Percentiles rank a stretch among this genome's conserved stretches.
These are phyloP conservation scores for Pterophyllum scalare DNA, from an alignment of 2,113 vertebrate genomes.

Conservation along the genomic window DNA sequence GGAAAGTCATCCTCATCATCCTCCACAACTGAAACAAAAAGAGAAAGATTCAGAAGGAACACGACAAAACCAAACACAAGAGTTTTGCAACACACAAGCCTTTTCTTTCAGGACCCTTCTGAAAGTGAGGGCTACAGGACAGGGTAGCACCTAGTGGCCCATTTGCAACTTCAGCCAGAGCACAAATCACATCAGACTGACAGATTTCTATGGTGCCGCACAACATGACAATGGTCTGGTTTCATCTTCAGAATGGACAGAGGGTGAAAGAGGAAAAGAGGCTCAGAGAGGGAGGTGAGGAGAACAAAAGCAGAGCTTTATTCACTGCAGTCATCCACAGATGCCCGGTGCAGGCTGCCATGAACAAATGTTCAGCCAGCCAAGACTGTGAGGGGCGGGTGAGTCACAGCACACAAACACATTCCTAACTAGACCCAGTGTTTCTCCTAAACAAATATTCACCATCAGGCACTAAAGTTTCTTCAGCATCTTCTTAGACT, in stretches of 20 bases:
- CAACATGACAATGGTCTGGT: constrained; percentile 70
- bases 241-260: constrained; percentile 65
- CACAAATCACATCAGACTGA: constrained; percentile 21
- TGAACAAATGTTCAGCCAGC: constrained; percentile 42
- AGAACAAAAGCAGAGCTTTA: constrained; percentile 76
- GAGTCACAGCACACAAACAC: constrained; percentile 36
- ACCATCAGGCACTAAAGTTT: background rate
- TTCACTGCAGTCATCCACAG: constrained; percentile 47
- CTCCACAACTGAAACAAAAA: constrained; percentile 86
- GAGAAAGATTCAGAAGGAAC: background rate
- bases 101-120: background rate
- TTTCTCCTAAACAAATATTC: background rate
- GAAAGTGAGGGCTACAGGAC: constrained; percentile 4
- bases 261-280: constrained; percentile 24
- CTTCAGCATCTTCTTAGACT: too few species aligned
- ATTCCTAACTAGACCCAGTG: constrained; percentile 11
- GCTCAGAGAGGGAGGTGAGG: constrained; percentile 32
- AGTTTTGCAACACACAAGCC: background rate
- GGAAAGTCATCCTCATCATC: constrained; percentile 96
- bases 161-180: constrained; percentile 8
- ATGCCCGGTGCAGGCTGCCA: constrained; percentile 40
- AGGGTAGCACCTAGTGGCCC: constrained; percentile 7
- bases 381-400: constrained; percentile 15
- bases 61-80: background rate
- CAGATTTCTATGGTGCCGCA: constrained; percentile 38